Conservation (phyloP, 2,113 vertebrate species). For the Aptenodytes forsteri region DNA sequence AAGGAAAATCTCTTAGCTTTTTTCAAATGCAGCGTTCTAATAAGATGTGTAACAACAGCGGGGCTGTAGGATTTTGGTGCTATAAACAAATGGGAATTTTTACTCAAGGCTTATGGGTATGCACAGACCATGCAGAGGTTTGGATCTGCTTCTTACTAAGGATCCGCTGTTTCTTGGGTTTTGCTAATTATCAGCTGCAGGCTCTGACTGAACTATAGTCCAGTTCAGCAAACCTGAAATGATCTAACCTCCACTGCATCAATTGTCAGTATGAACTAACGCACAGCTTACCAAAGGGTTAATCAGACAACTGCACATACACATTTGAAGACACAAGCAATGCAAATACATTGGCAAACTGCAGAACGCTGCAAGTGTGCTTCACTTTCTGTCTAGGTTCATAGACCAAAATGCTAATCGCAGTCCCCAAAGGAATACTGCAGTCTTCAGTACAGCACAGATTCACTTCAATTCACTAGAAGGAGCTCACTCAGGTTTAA, state of each 20-base stretch:
- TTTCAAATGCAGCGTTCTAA: background rate
- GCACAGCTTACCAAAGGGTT: background rate
- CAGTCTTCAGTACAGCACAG: background rate
- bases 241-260: background rate
- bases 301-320: background rate
- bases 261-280: background rate
- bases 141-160: background rate
- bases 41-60: background rate
- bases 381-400: background rate
- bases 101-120: background rate
- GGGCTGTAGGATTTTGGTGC: background rate
- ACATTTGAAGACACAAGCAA: background rate
- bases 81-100: background rate
- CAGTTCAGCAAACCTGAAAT: background rate
- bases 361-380: background rate
- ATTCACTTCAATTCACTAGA: background rate
- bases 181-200: background rate
- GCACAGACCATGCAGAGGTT: background rate
- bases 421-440: background rate
- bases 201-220: background rate
- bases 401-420: background rate
- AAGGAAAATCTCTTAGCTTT: background rate
- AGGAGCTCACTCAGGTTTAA: background rate
- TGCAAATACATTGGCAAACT: background rate
- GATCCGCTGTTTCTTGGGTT: background rate